Evolutionary conservation across 2,888 invertebrate species (phyloP), one percentile per base, ranked within the genome.

Genomic region (Agriopis aurantiaria): DNA sequence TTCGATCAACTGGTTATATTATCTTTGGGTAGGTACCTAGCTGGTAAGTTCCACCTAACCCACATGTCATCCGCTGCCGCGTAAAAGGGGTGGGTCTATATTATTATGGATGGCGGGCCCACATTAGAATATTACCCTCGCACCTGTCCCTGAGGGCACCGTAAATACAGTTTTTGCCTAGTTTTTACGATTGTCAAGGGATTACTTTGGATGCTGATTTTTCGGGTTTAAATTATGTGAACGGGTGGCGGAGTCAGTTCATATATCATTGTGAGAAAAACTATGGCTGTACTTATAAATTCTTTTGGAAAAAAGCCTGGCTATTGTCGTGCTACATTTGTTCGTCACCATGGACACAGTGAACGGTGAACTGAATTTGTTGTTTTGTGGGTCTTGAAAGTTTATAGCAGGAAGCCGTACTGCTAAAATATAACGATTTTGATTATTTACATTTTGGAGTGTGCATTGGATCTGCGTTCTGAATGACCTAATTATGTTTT

Each of bases 101-200:
- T 91, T 91, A 90, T 89, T 91, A 92, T 91, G 86, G 90, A 92
- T 91, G 88, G 88, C 87, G 88, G 88, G 87, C 88, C 86, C 80
- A 88, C 91, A 92, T 92, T 92, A 92, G 89, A 92, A 92, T 92
- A 91, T 91, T 91, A 85, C 90, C 82, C 85, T 84, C 86, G 82
- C 91, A 91, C 91, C 90, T 91, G 85, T 85, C 88, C 87, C 87
- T 73, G 75, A 79, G 84, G 86, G 84, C 83, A 83, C 80, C 81
- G 88, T 90, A 88, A 88, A 89, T 90, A 91, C 82, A 86, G 86
- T 88, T 89, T 89, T 90, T 88, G 82, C 83, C 82, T 84, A 84
- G 85, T 85, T 86, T 86, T 88, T 86, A 82, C 80, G 80, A 77
- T 71, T 78, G 79, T 75, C 80, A 57, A 60, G 80, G 81, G 83